Conservation (phyloP, 1,140 invertebrate species). For the Maniola jurtina region DNA sequence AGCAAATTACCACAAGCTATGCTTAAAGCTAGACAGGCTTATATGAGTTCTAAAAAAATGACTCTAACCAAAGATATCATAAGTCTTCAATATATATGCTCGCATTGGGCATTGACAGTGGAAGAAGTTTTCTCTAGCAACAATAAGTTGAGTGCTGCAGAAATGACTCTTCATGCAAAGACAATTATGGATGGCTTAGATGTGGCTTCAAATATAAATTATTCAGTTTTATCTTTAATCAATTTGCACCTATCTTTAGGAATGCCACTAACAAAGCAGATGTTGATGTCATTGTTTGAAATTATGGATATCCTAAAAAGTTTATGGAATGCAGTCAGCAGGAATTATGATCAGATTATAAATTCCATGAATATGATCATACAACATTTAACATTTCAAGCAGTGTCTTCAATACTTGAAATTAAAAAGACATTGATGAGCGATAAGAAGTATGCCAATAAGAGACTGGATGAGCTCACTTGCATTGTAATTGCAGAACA, state of each 20-base stretch:
- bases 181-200: constrained; percentile 84
- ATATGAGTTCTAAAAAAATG: constrained; percentile 80
- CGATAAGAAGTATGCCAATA: constrained; percentile 75
- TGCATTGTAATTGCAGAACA: constrained; percentile 86
- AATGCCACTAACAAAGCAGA: constrained; percentile 88
- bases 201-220: constrained; percentile 81
- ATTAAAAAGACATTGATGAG: constrained; percentile 74
- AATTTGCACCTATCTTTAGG: constrained; percentile 89
- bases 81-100: constrained; percentile 52
- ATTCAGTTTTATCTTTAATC: constrained; percentile 84
- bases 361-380: constrained; percentile 83
- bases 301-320: constrained; percentile 91
- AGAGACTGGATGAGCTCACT: constrained; percentile 81
- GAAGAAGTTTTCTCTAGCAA: constrained; percentile 77
- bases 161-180: constrained; percentile 82
- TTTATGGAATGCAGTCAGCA: constrained; percentile 82
- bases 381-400: constrained; percentile 85
- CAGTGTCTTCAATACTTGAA: constrained; percentile 79
- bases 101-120: constrained; percentile 82
- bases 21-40: constrained; percentile 77
- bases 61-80: constrained; percentile 80
- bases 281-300: constrained; percentile 87
- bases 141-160: constrained; percentile 79
- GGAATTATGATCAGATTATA: constrained; percentile 80
- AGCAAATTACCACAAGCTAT: constrained; percentile 81